A percentile compares a stretch with the other conserved stretches of the same genome.
Conservation (phyloP, 1,140 invertebrate genomes). For the Anadara kagoshimensis region DNA sequence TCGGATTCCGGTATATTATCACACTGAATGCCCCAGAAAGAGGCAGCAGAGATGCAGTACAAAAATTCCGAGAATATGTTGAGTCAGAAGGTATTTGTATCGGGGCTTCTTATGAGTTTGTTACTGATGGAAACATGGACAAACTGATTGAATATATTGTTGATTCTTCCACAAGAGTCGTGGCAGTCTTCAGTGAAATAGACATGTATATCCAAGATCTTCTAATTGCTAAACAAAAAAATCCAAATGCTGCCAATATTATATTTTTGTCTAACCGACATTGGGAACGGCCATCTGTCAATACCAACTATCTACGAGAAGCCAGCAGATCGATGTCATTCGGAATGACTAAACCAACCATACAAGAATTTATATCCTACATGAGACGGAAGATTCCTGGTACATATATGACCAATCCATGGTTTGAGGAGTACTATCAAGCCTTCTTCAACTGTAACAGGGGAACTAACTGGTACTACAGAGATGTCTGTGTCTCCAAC, state of each 20-base stretch:
- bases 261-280: slow-evolving; percentile 60
- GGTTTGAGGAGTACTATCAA: slow-evolving; percentile 66
- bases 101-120: slow-evolving; percentile 64
- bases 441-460: slow-evolving; percentile 53
- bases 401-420: slow-evolving; percentile 53
- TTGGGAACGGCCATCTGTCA: slow-evolving; percentile 36
- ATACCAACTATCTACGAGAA: slow-evolving; percentile 6
- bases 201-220: slow-evolving; percentile 57
- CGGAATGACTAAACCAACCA: slow-evolving; percentile 7
- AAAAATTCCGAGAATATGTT: slow-evolving; percentile 50
- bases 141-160: slow-evolving; percentile 55
- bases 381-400: slow-evolving; percentile 20
- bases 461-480: slow-evolving; percentile 43
- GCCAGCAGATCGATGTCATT: slow-evolving; percentile 31
- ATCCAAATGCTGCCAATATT: slow-evolving; percentile 23
- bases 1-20: slow-evolving; percentile 62
- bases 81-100: slow-evolving; percentile 60
- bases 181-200: slow-evolving; percentile 65
- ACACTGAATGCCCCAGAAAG: slow-evolving; percentile 63
- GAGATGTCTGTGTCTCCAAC: slow-evolving; percentile 25
- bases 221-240: slow-evolving; percentile 44
- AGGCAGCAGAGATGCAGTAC: slow-evolving; percentile 45
- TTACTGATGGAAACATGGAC: slow-evolving; percentile 58
- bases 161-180: slow-evolving; percentile 57
- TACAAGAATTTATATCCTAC: slow-evolving; percentile 30